Conservation (phyloP, 2,113 vertebrate genomes). For the Vanacampus margaritifer region DNA sequence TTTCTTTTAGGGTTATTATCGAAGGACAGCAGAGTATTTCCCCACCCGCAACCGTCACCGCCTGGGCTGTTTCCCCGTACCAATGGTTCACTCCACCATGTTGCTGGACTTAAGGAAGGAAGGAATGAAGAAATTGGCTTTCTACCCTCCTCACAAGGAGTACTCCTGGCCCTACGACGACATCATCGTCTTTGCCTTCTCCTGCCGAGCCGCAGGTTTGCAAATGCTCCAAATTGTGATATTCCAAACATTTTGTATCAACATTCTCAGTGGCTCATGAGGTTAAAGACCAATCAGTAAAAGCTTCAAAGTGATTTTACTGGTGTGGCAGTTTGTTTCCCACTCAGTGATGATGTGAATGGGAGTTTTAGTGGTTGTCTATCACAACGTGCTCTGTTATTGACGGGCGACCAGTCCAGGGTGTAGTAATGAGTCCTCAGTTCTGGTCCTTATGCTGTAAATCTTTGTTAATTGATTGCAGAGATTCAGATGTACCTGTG, state of each 20-base stretch:
- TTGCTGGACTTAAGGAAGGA: constrained; percentile 84
- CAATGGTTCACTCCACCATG: constrained; percentile 92
- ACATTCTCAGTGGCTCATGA: not conserved
- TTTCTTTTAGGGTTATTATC: constrained; percentile 84
- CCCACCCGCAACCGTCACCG: constrained; percentile 89
- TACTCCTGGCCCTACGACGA: constrained; percentile 96
- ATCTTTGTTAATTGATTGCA: constrained; percentile 43
- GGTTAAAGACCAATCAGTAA: not conserved
- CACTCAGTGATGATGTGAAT: too few species aligned
- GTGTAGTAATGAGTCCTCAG: too few species aligned
- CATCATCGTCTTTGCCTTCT: constrained; percentile 92
- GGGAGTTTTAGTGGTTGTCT: too few species aligned
- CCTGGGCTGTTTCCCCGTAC: constrained; percentile 82
- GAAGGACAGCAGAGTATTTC: constrained; percentile 90
- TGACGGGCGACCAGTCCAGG: too few species aligned
- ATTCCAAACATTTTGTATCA: not conserved
- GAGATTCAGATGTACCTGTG: constrained; percentile 82
- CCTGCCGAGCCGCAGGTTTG: constrained; percentile 83
- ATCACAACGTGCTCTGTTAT: too few species aligned
- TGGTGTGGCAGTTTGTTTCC: too few species aligned
- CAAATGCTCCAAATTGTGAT: not conserved
- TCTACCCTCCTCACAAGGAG: constrained; percentile 86
- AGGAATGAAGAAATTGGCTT: constrained; percentile 77
- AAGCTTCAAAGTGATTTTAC: not conserved
- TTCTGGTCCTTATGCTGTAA: too few species aligned